A percentile compares a stretch with the other conserved stretches of the same genome.
These are phyloP conservation scores for Molorchus minor DNA, from an alignment of 2,888 invertebrate species.

Conservation along the genomic window DNA sequence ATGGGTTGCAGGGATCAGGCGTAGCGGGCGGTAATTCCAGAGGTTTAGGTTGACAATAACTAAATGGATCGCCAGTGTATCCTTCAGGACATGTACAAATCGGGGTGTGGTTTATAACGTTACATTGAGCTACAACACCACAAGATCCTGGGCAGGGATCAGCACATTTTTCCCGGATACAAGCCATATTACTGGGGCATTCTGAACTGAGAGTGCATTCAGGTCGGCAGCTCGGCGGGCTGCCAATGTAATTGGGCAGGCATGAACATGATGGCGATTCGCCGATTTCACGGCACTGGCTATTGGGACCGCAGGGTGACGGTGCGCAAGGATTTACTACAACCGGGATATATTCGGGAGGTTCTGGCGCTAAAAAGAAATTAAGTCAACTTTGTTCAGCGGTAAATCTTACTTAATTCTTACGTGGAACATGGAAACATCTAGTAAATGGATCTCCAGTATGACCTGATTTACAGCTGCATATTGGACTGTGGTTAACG, in stretches of 20 bases:
- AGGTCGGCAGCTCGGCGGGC: conserved; percentile 77
- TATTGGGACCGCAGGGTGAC: conserved; percentile 81
- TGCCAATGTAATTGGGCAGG: conserved; percentile 72
- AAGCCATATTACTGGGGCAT: conserved; percentile 66
- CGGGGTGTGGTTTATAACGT: conserved; percentile 73
- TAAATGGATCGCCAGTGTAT: conserved; percentile 61
- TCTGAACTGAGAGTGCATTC: conserved; percentile 79
- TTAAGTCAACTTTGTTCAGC: background rate
- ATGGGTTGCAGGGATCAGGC: conserved; percentile 62
- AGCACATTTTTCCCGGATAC: conserved; percentile 58
- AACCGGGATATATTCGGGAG: conserved; percentile 52
- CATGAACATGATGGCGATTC: conserved; percentile 79
- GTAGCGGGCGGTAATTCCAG: conserved; percentile 46
- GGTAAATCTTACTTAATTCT: conserved; percentile 7
- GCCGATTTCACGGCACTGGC: conserved; percentile 66
- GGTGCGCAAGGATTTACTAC: conserved; percentile 70
- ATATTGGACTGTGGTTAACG: conserved; percentile 79
- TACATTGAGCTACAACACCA: conserved; percentile 65
- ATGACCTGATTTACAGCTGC: conserved; percentile 77
- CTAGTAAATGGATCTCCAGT: conserved; percentile 69
- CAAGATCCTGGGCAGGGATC: conserved; percentile 67
- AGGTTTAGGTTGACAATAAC: conserved; percentile 60
- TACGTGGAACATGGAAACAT: conserved; percentile 56
- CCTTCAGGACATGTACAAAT: conserved; percentile 70
- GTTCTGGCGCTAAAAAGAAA: conserved; percentile 15